Evolutionary conservation across 2,797 vertebrate genomes (phyloP), one percentile per base, ranked within the genome.

Genomic region (Pelodytes ibericus): DNA sequence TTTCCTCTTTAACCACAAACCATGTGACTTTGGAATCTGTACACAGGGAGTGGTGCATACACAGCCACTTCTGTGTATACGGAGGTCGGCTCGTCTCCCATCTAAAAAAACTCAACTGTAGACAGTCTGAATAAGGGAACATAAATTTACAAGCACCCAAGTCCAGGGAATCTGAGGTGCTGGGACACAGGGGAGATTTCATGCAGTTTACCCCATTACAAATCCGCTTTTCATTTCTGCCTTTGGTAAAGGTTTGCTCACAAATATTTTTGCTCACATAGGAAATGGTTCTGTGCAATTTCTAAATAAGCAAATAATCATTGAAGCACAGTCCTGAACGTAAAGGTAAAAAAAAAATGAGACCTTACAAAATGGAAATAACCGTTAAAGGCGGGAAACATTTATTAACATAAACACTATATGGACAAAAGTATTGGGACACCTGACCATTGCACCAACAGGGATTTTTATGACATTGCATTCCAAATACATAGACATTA

Each of bases 11-110:
- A 73, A 79, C 76, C 76, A 73, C 76, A 79, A 59, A 62, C 44
- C 76, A 79, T 39, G 71, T 79, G 76, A 79, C 76, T 69, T 79
- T 68, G 76, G 76, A 79, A 79, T 79, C 71, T 27, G 57, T 72
- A 62, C 75, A 58, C 62, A 72, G 75, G 75, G 75, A 78, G 75
- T 72, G 76, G 71, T 79, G 57, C 70, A 53, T 24, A 68, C 70
- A 79, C 76, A 79, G 70, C 71, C 60, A 67, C 75, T 78, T 67
- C 62, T 78, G 70, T 79, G 47, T 73, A 60, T 36, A 78, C 62
- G 29, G 13, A 68, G 57, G n/a, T 29, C 76, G n/a, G 16, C 24
- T 58, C 49, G 27, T 77, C 61, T 47, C 33, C n/a, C 61, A 65
- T 70, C 74, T 49, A 29, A 62, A n/a, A n/a, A 66, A 26, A 33